A percentile compares a stretch with the other conserved stretches of the same genome.
Conservation (phyloP, 2,888 invertebrate genomes). For the Allacma fusca region DNA sequence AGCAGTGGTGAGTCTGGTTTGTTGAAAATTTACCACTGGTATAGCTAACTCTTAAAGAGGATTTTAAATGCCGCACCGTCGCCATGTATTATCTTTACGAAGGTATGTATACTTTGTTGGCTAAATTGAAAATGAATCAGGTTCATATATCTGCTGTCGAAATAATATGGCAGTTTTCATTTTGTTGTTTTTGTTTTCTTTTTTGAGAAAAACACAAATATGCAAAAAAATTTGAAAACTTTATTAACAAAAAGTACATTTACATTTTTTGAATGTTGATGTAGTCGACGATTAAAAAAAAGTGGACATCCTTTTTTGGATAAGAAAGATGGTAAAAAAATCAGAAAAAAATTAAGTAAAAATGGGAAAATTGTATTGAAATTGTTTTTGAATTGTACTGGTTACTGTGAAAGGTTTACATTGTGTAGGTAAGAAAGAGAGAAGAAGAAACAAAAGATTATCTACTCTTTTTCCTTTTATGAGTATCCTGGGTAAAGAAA, state of each 20-base stretch:
- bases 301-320: slow-evolving; percentile 43
- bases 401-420: slow-evolving; percentile 22
- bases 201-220: slow-evolving; percentile 20
- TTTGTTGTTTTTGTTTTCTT: slow-evolving; percentile 23
- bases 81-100: not conserved
- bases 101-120: not conserved
- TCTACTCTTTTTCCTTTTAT: slow-evolving; percentile 23
- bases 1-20: slow-evolving; percentile 17
- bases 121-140: slow-evolving; percentile 27
- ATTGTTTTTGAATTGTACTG: slow-evolving; percentile 27
- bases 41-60: not conserved
- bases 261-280: slow-evolving; percentile 43
- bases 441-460: slow-evolving; percentile 23
- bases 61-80: too few relatives aligned
- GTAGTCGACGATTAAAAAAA: slow-evolving; percentile 40
- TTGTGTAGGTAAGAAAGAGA: slow-evolving; percentile 17
- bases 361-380: slow-evolving; percentile 46
- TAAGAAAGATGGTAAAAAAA: slow-evolving; percentile 41
- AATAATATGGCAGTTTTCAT: slow-evolving; percentile 21
- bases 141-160: slow-evolving; percentile 8
- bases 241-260: slow-evolving; percentile 35
- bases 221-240: slow-evolving; percentile 23
- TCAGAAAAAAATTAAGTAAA: slow-evolving; percentile 33
- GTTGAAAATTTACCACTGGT: slow-evolving; percentile 22
- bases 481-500: slow-evolving; percentile 9